Conservation (phyloP, 2,797 vertebrate genomes). For the Cottoperca gobio region DNA sequence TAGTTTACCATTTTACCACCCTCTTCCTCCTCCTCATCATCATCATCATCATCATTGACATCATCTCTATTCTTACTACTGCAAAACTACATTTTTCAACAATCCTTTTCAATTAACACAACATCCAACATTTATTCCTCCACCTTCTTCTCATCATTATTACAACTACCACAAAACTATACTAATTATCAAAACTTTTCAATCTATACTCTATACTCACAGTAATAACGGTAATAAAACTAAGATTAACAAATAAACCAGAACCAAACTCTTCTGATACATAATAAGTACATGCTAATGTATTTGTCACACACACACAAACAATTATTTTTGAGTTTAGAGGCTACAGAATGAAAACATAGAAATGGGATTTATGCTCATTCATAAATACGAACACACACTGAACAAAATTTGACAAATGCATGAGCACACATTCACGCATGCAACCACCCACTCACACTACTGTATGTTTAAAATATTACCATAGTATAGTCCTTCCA, state of each 20-base stretch:
- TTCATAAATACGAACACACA: background rate
- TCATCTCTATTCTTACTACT: background rate
- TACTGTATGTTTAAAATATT: slow-evolving; percentile 40
- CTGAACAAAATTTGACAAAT: background rate
- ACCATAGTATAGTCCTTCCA: slow-evolving; percentile 83
- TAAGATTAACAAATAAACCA: background rate
- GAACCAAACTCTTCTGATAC: background rate
- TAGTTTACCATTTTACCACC: background rate
- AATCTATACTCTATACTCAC: background rate
- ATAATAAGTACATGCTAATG: background rate
- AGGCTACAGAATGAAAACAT: background rate
- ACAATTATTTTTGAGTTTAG: background rate
- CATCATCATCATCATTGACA: background rate
- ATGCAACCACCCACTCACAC: slow-evolving; percentile 11
- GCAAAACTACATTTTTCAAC: background rate
- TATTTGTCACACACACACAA: background rate
- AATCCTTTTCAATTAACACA: background rate
- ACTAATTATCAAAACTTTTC: background rate
- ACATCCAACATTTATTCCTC: too few relatives aligned
- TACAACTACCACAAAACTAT: background rate
- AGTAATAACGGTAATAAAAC: background rate
- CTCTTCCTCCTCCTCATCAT: background rate
- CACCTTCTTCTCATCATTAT: background rate
- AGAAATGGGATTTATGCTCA: background rate
- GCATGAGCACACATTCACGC: background rate